Conservation (phyloP, 2,888 invertebrate genomes). For the Cataglyphis cursor region DNA sequence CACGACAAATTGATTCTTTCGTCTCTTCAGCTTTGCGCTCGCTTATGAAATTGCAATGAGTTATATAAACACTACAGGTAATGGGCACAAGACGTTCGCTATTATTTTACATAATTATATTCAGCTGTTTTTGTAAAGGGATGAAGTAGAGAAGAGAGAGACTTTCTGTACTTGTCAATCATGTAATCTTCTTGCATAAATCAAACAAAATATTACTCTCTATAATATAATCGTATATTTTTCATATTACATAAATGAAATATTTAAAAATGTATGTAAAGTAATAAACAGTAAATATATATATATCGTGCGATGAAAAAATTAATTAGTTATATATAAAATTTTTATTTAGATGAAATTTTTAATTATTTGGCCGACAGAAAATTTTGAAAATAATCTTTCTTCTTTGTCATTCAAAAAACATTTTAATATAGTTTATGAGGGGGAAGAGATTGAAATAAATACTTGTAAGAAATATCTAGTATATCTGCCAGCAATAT, state of each 20-base stretch:
- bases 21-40: neutral
- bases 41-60: conserved; percentile 7
- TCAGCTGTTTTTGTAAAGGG: neutral
- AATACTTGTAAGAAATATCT: neutral
- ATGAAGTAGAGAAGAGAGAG: neutral
- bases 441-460: neutral
- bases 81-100: neutral
- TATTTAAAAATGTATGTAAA: neutral
- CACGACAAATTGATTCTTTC: conserved; percentile 10
- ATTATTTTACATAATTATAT: conserved; percentile 15
- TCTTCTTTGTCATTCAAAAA: neutral
- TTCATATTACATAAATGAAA: neutral
- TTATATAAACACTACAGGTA: conserved; percentile 17
- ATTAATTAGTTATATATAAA: neutral
- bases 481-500: neutral
- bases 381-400: neutral
- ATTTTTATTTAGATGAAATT: neutral
- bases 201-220: neutral
- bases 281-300: no score
- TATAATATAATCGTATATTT: neutral
- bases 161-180: neutral
- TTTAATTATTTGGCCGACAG: neutral
- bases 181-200: neutral
- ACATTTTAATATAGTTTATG: neutral
- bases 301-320: neutral